phyloP scores from a whole-genome alignment of 2,888 invertebrate species.

The Spodoptera picta region DNA sequence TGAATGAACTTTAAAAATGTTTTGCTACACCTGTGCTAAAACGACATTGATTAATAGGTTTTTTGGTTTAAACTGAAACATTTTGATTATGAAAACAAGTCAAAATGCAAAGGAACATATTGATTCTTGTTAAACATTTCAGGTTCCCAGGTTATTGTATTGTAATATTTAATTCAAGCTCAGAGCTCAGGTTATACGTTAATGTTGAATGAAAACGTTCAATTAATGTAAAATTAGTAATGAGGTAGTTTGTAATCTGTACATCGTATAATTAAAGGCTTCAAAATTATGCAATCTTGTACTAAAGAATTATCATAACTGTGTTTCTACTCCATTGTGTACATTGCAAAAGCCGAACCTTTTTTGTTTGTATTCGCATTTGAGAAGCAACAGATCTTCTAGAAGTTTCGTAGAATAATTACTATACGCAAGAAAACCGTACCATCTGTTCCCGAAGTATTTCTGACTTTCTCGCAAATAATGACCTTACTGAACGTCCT shows the following conservation, averaged over 20 bases:
- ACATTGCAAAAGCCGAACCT: slow-evolving; percentile 12
- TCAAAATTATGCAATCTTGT: no score
- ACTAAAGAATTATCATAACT: slow-evolving; percentile 4
- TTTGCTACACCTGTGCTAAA: slow-evolving; percentile 17
- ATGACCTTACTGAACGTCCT: slow-evolving; percentile 31
- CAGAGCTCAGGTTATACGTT: no score
- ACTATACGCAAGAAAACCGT: slow-evolving; percentile 18
- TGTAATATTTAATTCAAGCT: no score
- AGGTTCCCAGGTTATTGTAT: no score
- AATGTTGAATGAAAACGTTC: no score
- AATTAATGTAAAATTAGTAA: no score
- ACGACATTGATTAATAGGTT: neutral
- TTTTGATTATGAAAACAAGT: no score
- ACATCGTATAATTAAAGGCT: no score
- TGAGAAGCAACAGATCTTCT: slow-evolving; percentile 14
- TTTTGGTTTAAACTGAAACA: no score
- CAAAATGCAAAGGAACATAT: no score
- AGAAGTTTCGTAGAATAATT: slow-evolving; percentile 33
- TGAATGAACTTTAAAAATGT: slow-evolving; percentile 48
- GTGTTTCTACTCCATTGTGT: slow-evolving; percentile 13
- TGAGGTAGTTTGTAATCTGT: no score
- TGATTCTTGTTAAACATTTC: no score
- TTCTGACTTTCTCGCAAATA: slow-evolving; percentile 32
- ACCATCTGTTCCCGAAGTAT: slow-evolving; percentile 32
- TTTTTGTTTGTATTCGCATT: neutral